These are phyloP conservation scores for Naja naja DNA, from an alignment of 2,113 vertebrate species.

Conservation along the genomic window DNA sequence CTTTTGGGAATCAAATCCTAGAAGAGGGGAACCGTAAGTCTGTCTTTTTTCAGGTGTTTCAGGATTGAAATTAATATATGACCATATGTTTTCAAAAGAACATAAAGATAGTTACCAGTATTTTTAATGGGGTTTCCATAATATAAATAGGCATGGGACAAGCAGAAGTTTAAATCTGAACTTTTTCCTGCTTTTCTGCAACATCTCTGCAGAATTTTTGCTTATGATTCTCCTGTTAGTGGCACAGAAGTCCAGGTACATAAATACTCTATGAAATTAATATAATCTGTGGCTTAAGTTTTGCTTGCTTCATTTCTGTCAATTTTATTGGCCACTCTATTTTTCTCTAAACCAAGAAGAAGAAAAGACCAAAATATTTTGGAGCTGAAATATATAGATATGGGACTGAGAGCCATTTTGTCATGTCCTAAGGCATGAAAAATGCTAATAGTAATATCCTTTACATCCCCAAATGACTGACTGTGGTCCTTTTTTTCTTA, in stretches of 20 bases:
- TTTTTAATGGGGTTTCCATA: not conserved
- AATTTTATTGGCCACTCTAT: not conserved
- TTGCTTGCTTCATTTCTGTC: not conserved
- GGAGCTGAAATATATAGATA: not conserved
- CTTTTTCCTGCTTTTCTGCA: not conserved
- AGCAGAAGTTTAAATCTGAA: not conserved
- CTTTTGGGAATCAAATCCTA: not conserved
- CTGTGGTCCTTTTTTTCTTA: not conserved
- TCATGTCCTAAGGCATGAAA: not conserved
- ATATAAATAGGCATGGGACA: not conserved
- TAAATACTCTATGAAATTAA: not conserved
- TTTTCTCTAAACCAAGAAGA: not conserved
- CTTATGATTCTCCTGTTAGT: not conserved
- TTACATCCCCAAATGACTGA: not conserved
- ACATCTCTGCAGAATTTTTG: not conserved
- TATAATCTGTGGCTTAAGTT: not conserved
- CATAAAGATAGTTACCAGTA: not conserved
- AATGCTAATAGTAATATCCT: not conserved
- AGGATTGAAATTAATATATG: not conserved
- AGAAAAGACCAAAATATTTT: not conserved
- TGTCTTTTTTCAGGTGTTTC: not conserved
- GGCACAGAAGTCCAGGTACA: not conserved
- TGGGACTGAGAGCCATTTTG: not conserved
- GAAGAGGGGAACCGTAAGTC: not conserved
- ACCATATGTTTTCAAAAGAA: not conserved